Evolutionary conservation across 2,797 vertebrate species (phyloP).

Genomic region (Sebastes oblongus): DNA sequence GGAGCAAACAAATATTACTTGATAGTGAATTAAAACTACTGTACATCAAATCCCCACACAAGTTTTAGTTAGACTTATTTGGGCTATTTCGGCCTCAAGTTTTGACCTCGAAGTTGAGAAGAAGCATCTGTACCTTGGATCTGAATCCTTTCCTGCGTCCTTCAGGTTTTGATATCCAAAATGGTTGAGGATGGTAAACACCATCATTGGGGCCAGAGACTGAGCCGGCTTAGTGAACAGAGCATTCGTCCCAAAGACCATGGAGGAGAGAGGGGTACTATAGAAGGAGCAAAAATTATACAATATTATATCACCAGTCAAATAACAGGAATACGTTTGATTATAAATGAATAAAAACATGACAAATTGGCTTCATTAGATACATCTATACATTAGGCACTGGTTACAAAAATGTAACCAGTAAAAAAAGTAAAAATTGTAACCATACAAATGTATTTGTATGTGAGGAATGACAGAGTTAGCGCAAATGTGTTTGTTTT

Average conservation of each 20-base stretch:
- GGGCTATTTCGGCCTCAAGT: background rate
- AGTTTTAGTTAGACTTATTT: background rate
- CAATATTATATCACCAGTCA: background rate
- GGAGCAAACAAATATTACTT: background rate
- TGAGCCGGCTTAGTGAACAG: slow-evolving; percentile 93
- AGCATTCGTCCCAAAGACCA: slow-evolving; percentile 93
- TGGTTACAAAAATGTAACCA: background rate
- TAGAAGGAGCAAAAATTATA: background rate
- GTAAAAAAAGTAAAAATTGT: too few species aligned
- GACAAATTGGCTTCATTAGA: background rate
- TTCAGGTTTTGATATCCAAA: slow-evolving; percentile 88
- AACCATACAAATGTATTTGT: too few species aligned
- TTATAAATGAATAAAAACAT: background rate
- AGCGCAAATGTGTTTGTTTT: slow-evolving; percentile 33
- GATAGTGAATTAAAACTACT: background rate
- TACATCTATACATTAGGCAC: background rate
- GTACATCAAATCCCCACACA: background rate
- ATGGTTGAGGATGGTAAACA: slow-evolving; percentile 86
- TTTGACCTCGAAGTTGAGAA: background rate
- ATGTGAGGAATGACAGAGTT: background rate
- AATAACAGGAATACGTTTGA: background rate
- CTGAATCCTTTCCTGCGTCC: slow-evolving; percentile 42
- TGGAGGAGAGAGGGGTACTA: slow-evolving; percentile 90
- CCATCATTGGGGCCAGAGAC: slow-evolving; percentile 90
- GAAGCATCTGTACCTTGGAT: slow-evolving; percentile 76